A percentile compares a stretch with the other conserved stretches of the same genome.
Evolutionary conservation across 1,140 invertebrate species (phyloP).

Genomic region (Nasonia longicornis): DNA sequence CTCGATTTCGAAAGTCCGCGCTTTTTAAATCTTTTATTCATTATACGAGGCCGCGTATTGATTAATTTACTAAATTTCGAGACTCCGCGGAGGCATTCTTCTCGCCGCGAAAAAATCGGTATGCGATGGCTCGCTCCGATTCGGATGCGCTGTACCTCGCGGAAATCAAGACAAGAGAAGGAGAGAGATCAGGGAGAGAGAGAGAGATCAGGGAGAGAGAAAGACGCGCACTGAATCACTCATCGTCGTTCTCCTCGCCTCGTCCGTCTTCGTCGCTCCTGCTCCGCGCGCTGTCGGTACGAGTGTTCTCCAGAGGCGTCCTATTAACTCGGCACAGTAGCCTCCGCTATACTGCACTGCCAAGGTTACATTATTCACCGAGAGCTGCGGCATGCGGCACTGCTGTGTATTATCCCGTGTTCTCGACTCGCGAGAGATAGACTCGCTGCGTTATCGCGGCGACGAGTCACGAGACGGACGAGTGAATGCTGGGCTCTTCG

Average conservation of each 20-base stretch:
- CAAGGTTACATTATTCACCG: conserved; percentile 61
- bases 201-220: conserved; percentile 44
- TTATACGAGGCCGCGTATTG: too few species aligned
- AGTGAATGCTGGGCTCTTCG: neutral
- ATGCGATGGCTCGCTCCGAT: conserved; percentile 34
- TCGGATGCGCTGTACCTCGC: conserved; percentile 37
- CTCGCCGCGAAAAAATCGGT: too few species aligned
- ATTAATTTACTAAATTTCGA: too few species aligned
- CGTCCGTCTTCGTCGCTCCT: conserved; percentile 42
- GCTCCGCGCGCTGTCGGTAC: conserved; percentile 40
- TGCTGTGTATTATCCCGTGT: neutral
- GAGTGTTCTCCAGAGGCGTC: conserved; percentile 52
- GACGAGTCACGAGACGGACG: neutral
- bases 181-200: conserved; percentile 41
- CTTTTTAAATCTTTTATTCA: too few species aligned
- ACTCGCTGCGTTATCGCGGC: neutral
- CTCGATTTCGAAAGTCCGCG: too few species aligned
- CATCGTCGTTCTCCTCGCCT: conserved; percentile 53
- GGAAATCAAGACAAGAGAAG: conserved; percentile 35
- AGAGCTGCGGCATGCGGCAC: conserved; percentile 44
- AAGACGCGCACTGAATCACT: conserved; percentile 64
- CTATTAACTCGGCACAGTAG: conserved; percentile 57
- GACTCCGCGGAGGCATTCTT: too few species aligned
- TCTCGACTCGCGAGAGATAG: neutral
- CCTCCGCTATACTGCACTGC: conserved; percentile 48